Conservation (phyloP, 2,888 invertebrate genomes). For the Sesia bembeciformis region DNA sequence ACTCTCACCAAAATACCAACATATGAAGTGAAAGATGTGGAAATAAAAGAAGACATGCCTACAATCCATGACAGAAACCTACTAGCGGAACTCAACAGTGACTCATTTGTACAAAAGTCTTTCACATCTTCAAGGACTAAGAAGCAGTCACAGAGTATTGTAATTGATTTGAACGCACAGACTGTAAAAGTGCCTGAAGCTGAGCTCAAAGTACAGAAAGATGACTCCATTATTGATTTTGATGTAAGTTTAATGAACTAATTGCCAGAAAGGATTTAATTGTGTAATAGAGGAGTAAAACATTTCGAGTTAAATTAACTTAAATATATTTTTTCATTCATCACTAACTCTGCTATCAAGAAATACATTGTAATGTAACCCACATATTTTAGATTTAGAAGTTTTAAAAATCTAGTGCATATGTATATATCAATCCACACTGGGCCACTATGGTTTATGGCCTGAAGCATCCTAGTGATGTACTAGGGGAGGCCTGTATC, state of each 20-base stretch:
- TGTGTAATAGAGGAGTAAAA: no score
- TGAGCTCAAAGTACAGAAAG: conserved; percentile 57
- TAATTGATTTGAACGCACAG: conserved; percentile 82
- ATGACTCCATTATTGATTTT: conserved; percentile 79
- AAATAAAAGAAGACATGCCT: conserved; percentile 66
- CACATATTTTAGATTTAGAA: no score
- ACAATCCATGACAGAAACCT: conserved; percentile 72
- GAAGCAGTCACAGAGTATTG: conserved; percentile 79
- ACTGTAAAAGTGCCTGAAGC: conserved; percentile 79
- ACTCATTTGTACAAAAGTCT: conserved; percentile 77
- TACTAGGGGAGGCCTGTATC: no score
- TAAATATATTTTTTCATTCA: no score
- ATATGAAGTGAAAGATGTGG: conserved; percentile 62
- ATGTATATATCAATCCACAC: no score
- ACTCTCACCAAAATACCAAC: conserved; percentile 69
- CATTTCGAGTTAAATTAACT: no score
- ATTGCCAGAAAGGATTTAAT: background rate
- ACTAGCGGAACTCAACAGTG: conserved; percentile 81
- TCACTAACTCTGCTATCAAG: no score
- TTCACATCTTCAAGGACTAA: conserved; percentile 76
- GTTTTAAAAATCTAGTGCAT: no score
- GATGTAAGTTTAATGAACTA: conserved; percentile 64
- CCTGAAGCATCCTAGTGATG: no score
- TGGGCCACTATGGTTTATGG: no score
- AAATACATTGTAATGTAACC: no score